These are phyloP conservation scores for Hirtodrosophila trivittata DNA, from an alignment of 2,888 invertebrate genomes.

Conservation along the genomic window DNA sequence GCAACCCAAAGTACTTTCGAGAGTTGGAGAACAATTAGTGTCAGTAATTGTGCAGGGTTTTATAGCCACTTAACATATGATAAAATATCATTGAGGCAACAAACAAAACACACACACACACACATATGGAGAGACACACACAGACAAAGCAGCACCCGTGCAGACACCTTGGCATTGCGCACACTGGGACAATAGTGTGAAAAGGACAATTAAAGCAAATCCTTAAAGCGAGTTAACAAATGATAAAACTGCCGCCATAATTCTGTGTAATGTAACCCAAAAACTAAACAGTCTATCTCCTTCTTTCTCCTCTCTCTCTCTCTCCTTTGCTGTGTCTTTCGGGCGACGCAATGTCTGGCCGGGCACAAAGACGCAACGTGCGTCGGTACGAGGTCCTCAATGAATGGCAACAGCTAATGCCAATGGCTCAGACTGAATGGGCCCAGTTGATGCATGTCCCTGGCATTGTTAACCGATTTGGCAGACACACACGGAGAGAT, in stretches of 20 bases:
- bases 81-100: slow-evolving; percentile 59
- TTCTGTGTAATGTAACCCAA: slow-evolving; percentile 72
- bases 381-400: slow-evolving; percentile 42
- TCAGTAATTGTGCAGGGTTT: slow-evolving; percentile 68
- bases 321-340: background rate
- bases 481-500: slow-evolving; percentile 43
- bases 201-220: slow-evolving; percentile 76
- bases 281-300: slow-evolving; percentile 38
- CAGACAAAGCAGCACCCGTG: slow-evolving; percentile 36
- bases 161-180: slow-evolving; percentile 58
- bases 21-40: slow-evolving; percentile 70
- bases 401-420: slow-evolving; percentile 40
- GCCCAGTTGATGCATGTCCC: slow-evolving; percentile 49
- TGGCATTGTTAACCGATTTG: slow-evolving; percentile 58
- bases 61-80: slow-evolving; percentile 82
- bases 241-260: slow-evolving; percentile 72
- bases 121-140: slow-evolving; percentile 4
- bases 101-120: slow-evolving; percentile 24
- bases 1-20: slow-evolving; percentile 40
- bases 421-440: slow-evolving; percentile 55
- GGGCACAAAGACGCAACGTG: slow-evolving; percentile 67
- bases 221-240: slow-evolving; percentile 73
- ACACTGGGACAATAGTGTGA: slow-evolving; percentile 60
- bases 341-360: slow-evolving; percentile 67
- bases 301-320: slow-evolving; percentile 3